Base-by-base conservation (phyloP, 2,113 vertebrate genomes). In the Sialia sialis region DNA sequence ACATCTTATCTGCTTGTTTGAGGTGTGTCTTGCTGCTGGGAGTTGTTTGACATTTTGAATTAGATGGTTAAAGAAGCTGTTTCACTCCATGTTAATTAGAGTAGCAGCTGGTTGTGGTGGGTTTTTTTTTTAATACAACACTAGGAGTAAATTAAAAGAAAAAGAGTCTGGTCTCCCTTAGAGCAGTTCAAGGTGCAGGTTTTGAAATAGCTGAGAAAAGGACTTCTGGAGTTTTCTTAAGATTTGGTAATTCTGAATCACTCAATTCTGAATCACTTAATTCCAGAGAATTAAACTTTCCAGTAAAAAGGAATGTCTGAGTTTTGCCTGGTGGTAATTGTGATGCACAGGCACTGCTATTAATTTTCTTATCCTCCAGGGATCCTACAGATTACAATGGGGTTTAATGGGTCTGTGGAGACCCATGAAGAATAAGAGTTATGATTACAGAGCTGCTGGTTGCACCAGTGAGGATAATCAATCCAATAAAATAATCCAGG, bases 21-120 rank as follows among this genome's bases (percentile, higher is more conserved):
- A 96, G 82, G 82, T 90, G 93, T 68, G 93, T 46, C 90, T 91
- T 32, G 34, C 74, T 83, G 84, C 74, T 90, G 78, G 84, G 92
- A 84, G 81, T 48, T 84, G 76, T 55, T 77, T 94, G 90, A 92
- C 90, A 70, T 85, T 87, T 69, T 22, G 79, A 80, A 79, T 85
- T 32, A 76, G 87, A 66, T 46, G 72, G 67, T 77, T 77, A 59
- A 85, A 84, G 81, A 86, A 93, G 72, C 55, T 83, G 85, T 44
- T 92, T 51, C 69, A 10, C 84, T 87, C 69, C 8, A 6, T 78
- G 36, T 60, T 87, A 91, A 81, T 91, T 96, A 78, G 48, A 89
- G 32, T 0, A 93, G 93, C 87, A 95, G 86, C 66, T 95, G 70
- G 15, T 81, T 93, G 64, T 49, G 76, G 25, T n/a, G 16, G 21